Evolutionary conservation across 64 coral and sea anemone genomes (phyloP).

Genomic region (Montipora sp.): DNA sequence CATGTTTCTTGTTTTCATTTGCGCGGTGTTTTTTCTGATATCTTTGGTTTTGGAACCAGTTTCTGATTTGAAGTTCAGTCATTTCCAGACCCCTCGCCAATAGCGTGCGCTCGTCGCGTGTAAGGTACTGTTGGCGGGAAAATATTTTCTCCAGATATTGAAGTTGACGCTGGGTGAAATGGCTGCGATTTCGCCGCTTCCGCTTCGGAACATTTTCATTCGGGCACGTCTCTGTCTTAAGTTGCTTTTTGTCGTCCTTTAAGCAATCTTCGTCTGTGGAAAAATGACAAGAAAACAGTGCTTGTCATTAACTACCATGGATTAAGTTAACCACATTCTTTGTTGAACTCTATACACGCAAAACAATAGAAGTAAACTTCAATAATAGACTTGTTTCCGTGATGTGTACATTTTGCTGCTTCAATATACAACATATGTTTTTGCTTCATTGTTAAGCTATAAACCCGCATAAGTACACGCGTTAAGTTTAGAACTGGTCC

Average conservation of each 20-base stretch:
- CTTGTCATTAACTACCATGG: not conserved
- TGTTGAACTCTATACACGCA: not conserved
- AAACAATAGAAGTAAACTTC: not conserved
- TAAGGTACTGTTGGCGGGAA: slow-evolving; percentile 90
- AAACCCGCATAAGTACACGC: not conserved
- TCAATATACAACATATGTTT: slow-evolving; percentile 30
- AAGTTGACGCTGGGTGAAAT: slow-evolving; percentile 92
- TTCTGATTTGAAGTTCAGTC: slow-evolving; percentile 94
- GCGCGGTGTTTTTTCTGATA: slow-evolving; percentile 89
- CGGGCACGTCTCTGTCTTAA: not conserved
- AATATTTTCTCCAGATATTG: slow-evolving; percentile 92
- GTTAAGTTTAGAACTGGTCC: not conserved
- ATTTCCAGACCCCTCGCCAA: slow-evolving; percentile 87
- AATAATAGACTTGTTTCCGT: slow-evolving; percentile 46
- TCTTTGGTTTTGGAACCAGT: slow-evolving; percentile 96
- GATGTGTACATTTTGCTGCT: not conserved
- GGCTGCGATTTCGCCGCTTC: slow-evolving; percentile 89
- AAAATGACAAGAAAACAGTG: not conserved
- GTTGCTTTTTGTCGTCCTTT: not conserved
- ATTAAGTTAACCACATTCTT: not conserved
- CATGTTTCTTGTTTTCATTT: slow-evolving; percentile 27
- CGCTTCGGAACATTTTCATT: slow-evolving; percentile 28
- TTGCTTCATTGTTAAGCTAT: not conserved
- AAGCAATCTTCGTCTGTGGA: not conserved
- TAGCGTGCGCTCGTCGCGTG: slow-evolving; percentile 87